A percentile compares a stretch with the other conserved stretches of the same genome.
Conservation (phyloP, 2,113 vertebrate species). For the Enhydra lutris region DNA sequence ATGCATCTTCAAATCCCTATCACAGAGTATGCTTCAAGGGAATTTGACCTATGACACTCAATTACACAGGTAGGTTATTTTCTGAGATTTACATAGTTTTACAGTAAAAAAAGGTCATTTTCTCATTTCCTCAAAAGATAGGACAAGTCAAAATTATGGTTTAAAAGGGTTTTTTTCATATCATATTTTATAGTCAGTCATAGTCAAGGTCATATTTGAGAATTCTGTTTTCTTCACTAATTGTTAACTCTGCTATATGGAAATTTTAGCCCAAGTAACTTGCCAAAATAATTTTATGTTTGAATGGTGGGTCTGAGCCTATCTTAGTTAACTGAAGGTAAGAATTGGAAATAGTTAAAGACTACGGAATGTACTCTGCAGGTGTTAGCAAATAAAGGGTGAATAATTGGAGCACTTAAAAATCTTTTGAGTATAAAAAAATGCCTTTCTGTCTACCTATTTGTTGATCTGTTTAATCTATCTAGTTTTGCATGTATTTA, state of each 20-base stretch:
- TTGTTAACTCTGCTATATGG: not conserved
- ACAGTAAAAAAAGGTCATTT: not conserved
- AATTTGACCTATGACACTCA: slow-evolving; percentile 3
- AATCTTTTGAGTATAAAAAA: not conserved
- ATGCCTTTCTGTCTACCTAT: not conserved
- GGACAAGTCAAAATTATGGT: not conserved
- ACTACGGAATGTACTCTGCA: not conserved
- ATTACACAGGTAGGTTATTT: slow-evolving; percentile 11
- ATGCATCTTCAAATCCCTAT: not conserved
- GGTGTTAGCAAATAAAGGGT: not conserved
- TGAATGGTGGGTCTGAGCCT: not conserved
- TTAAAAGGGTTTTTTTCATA: not conserved
- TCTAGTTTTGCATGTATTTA: not conserved
- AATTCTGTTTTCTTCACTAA: not conserved
- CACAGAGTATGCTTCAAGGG: not conserved
- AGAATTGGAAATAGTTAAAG: not conserved
- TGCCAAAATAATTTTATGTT: not conserved
- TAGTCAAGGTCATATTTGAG: slow-evolving; percentile 21
- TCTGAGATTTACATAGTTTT: not conserved
- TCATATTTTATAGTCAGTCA: slow-evolving; percentile 8
- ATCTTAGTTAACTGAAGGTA: not conserved
- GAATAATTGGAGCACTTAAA: not conserved
- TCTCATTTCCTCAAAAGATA: not conserved
- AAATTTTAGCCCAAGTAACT: not conserved
- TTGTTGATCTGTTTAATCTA: not conserved